Evolutionary conservation across 1,140 invertebrate species (phyloP).

Genomic region (Papilio glaucus): DNA sequence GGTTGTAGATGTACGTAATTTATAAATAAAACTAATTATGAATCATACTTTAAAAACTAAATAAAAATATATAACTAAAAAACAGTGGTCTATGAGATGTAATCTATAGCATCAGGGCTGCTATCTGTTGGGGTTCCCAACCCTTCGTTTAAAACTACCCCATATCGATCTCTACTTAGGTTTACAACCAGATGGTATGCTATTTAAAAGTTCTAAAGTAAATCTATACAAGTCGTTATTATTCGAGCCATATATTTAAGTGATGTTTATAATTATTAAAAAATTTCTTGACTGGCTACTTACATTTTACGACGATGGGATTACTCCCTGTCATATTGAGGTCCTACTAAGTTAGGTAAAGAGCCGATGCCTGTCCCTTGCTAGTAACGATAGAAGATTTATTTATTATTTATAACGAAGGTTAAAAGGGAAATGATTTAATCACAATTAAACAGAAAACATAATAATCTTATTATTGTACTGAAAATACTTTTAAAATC

Average conservation of each 20-base stretch:
- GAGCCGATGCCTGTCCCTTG: no score
- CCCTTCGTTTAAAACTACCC: slow-evolving; percentile 74
- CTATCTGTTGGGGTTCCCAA: slow-evolving; percentile 58
- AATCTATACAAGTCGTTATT: not conserved
- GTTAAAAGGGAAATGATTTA: no score
- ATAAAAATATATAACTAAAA: slow-evolving; percentile 19
- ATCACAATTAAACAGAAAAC: not conserved
- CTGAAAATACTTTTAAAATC: slow-evolving; percentile 29
- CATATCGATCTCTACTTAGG: slow-evolving; percentile 54
- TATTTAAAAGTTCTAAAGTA: not conserved
- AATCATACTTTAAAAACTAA: slow-evolving; percentile 11
- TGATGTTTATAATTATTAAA: not conserved
- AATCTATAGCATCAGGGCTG: slow-evolving; percentile 45
- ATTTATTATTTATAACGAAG: no score
- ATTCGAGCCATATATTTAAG: no score
- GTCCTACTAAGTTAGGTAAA: no score
- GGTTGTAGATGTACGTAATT: no score
- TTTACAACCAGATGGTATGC: slow-evolving; percentile 1
- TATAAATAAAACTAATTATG: no score
- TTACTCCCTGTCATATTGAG: no score
- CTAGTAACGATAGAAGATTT: no score
- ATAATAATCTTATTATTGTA: slow-evolving; percentile 16
- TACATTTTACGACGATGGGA: no score
- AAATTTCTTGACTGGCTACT: no score
- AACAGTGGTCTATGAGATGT: slow-evolving; percentile 36